Evolutionary conservation across 2,888 invertebrate species (phyloP).

Genomic region (Norana najaformis): DNA sequence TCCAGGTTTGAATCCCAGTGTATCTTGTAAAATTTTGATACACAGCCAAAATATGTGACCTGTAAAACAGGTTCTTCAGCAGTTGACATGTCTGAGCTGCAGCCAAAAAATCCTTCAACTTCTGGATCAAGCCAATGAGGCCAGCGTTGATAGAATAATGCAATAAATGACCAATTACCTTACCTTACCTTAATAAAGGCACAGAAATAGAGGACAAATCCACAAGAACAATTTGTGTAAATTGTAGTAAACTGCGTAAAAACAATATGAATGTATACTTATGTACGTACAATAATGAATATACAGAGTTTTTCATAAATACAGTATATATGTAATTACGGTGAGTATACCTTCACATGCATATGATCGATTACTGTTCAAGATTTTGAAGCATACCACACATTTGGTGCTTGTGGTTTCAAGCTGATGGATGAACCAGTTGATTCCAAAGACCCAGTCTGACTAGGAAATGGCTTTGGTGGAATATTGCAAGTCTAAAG

Average conservation of each 20-base stretch:
- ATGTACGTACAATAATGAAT: background rate
- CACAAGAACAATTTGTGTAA: background rate
- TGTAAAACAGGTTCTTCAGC: background rate
- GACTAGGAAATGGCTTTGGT: conserved; percentile 16
- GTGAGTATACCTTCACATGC: background rate
- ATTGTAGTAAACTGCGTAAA: background rate
- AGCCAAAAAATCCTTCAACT: background rate
- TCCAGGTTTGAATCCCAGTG: background rate
- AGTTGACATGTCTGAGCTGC: background rate
- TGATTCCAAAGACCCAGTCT: background rate
- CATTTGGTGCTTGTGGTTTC: conserved; percentile 1
- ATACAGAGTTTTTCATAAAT: background rate
- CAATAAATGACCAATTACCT: no score
- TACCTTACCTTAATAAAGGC: background rate
- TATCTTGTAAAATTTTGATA: background rate
- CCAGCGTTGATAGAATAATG: background rate
- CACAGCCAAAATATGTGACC: background rate
- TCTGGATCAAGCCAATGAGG: background rate
- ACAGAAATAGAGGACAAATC: background rate
- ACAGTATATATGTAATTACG: no score
- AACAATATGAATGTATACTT: background rate
- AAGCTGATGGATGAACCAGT: background rate
- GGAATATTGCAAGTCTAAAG: background rate
- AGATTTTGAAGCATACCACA: conserved; percentile 3
- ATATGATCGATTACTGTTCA: background rate